phyloP scores from a whole-genome alignment of 2,113 vertebrate species.

The Platysteira castanea region DNA sequence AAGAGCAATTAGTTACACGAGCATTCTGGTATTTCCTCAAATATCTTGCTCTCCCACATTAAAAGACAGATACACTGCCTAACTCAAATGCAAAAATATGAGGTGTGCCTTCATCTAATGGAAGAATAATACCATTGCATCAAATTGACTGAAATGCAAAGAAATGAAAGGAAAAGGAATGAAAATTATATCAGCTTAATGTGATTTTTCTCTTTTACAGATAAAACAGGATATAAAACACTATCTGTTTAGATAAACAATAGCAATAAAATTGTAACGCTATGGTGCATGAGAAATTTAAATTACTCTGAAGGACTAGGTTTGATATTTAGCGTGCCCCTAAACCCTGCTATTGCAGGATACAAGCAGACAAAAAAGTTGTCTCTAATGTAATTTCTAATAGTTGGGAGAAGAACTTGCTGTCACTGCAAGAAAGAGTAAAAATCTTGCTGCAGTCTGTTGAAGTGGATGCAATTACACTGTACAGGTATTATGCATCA shows the following conservation, averaged over 20 bases:
- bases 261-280: background rate
- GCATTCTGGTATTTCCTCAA: background rate
- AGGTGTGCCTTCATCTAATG: background rate
- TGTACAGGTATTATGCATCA: background rate
- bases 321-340: background rate
- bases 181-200: background rate
- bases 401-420: background rate
- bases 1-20: constrained; percentile 18
- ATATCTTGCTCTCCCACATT: constrained; percentile 14
- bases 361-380: background rate
- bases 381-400: background rate
- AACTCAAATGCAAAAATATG: background rate
- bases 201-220: background rate
- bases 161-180: background rate
- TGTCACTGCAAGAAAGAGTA: background rate
- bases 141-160: constrained; percentile 8
- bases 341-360: background rate
- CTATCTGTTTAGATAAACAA: background rate
- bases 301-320: background rate
- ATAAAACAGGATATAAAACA: background rate
- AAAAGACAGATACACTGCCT: background rate
- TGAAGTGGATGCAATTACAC: background rate
- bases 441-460: background rate
- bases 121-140: background rate
- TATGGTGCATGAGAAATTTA: background rate